Conservation (phyloP, 2,888 invertebrate species). For the Metacarcinus magister region DNA sequence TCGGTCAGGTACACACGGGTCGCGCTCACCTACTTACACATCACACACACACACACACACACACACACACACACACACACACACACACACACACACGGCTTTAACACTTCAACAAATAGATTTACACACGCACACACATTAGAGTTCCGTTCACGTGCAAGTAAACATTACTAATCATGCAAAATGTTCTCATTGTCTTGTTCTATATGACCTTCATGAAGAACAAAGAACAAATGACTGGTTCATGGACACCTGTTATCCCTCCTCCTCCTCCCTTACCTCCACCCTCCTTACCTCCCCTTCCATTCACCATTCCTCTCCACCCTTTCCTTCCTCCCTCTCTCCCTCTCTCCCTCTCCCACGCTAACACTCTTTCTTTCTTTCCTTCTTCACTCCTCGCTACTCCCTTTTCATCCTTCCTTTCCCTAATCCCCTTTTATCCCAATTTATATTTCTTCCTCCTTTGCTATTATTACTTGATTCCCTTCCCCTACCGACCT, state of each 20-base stretch:
- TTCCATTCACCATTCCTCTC: not conserved
- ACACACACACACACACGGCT: not conserved
- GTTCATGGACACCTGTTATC: not conserved
- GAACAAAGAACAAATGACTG: not conserved
- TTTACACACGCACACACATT: not conserved
- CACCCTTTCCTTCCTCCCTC: not conserved
- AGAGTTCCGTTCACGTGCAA: not conserved
- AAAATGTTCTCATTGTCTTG: not conserved
- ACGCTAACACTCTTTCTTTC: not conserved
- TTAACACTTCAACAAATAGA: not conserved
- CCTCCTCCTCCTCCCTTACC: not conserved
- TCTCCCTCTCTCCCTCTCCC: not conserved
- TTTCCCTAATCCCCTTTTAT: not conserved
- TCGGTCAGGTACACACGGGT: not conserved
- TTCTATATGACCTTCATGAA: not conserved
- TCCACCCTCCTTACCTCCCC: not conserved
- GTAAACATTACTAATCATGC: not conserved
- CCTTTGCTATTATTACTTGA: not conserved
- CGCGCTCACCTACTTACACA: not conserved
- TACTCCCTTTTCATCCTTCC: not conserved
- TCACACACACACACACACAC: not conserved
- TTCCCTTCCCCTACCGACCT: not conserved
- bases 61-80: not conserved
- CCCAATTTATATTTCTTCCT: not conserved
- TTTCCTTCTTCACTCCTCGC: not conserved